Conservation (phyloP, 2,888 invertebrate species). For the Pseudolycoriella hygida region DNA sequence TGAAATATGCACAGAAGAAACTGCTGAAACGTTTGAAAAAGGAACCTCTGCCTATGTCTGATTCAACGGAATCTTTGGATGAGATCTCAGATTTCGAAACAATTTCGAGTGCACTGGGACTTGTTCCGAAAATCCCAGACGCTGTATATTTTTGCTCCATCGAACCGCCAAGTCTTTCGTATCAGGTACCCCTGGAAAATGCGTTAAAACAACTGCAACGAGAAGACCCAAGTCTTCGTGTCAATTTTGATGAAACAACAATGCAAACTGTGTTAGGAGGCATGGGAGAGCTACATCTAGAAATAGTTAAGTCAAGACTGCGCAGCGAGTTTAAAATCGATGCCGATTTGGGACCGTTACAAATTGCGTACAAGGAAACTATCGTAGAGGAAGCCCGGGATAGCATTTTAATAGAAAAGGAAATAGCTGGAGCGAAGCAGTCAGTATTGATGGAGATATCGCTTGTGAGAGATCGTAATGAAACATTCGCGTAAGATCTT, state of each 20-base stretch:
- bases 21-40: conserved; percentile 16
- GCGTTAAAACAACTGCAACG: conserved; percentile 65
- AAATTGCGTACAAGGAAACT: conserved; percentile 81
- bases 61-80: not conserved
- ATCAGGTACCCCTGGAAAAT: conserved; percentile 56
- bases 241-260: conserved; percentile 55
- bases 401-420: conserved; percentile 21
- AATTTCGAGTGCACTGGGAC: conserved; percentile 17
- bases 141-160: conserved; percentile 95
- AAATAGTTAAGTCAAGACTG: conserved; percentile 80
- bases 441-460: conserved; percentile 22
- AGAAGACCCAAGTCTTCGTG: conserved; percentile 82
- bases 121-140: conserved; percentile 61
- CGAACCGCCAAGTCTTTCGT: conserved; percentile 69
- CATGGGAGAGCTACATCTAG: conserved; percentile 96
- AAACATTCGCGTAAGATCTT: not conserved
- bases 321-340: conserved; percentile 78
- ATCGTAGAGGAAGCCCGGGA: conserved; percentile 24
- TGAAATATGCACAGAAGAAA: conserved; percentile 37
- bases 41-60: not conserved
- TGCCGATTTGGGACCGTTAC: conserved; percentile 75
- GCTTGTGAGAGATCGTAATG: conserved; percentile 28
- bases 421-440: conserved; percentile 27
- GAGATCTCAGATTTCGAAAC: conserved; percentile 19
- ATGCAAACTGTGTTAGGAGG: conserved; percentile 80